Percentiles rank a stretch among this genome's conserved stretches.
These are phyloP conservation scores for Grallaria varia DNA, from an alignment of 2,113 vertebrate genomes.

Conservation along the genomic window DNA sequence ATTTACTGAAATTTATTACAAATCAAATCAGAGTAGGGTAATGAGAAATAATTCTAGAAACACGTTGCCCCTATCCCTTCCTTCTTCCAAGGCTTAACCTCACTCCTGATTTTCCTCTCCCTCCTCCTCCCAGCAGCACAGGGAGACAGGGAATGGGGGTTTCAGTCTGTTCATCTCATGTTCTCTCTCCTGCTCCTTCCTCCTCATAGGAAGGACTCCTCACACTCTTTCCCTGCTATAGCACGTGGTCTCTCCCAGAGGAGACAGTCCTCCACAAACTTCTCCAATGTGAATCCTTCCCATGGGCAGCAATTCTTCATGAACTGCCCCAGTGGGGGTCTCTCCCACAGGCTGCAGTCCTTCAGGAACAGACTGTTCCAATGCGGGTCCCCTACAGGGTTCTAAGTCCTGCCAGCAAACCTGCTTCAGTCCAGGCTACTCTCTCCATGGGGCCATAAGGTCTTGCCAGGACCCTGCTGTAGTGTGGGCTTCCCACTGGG, in stretches of 20 bases:
- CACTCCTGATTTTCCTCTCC: background rate
- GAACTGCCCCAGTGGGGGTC: background rate
- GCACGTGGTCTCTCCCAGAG: background rate
- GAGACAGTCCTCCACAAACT: background rate
- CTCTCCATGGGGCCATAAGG: background rate
- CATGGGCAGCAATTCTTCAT: background rate
- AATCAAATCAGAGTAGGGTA: background rate
- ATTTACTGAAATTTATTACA: background rate
- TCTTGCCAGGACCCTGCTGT: background rate
- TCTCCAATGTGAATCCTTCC: background rate
- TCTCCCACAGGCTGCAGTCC: background rate
- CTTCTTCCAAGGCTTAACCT: background rate
- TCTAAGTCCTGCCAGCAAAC: background rate
- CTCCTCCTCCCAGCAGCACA: background rate
- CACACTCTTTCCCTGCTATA: background rate
- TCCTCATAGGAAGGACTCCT: background rate
- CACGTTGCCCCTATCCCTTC: background rate
- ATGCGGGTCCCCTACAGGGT: background rate
- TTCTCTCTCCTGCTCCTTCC: background rate
- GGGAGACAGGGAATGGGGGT: accelerated
- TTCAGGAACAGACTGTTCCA: background rate
- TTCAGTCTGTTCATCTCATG: background rate
- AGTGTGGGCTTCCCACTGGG: background rate
- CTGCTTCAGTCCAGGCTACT: background rate
- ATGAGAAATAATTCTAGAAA: background rate